Evolutionary conservation across 2,888 invertebrate genomes (phyloP).

Genomic region (Campoplex nolae): DNA sequence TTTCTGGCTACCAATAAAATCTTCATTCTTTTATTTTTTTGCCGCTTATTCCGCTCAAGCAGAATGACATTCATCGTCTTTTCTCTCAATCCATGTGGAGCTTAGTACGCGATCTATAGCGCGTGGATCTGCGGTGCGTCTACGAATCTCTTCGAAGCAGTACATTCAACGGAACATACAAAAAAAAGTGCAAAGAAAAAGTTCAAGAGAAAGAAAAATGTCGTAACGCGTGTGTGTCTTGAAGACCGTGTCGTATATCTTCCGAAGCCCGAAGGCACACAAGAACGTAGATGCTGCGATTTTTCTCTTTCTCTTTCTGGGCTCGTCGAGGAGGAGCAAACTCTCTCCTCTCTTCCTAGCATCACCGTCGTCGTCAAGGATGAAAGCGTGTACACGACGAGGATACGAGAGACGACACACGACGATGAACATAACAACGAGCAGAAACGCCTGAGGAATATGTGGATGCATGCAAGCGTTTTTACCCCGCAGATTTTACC

Average conservation of each 20-base stretch:
- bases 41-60: background rate
- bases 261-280: conserved; percentile 55
- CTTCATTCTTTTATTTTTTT: background rate
- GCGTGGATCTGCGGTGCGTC: conserved; percentile 8
- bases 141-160: conserved; percentile 20
- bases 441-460: conserved; percentile 5
- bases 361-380: background rate
- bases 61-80: conserved; percentile 21
- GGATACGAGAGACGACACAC: background rate
- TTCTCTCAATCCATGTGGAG: conserved; percentile 4
- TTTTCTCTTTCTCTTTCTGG: conserved; percentile 21
- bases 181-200: conserved; percentile 25
- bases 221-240: conserved; percentile 61
- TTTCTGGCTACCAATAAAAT: background rate
- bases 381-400: background rate
- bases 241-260: conserved; percentile 67
- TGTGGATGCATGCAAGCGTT: conserved; percentile 26
- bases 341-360: conserved; percentile 14
- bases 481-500: conserved; percentile 25
- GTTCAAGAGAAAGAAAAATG: conserved; percentile 53
- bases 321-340: background rate
- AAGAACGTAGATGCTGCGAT: conserved; percentile 19
- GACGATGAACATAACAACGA: background rate
- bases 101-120: background rate
- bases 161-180: background rate